These are phyloP conservation scores for Danio choprae DNA, from an alignment of 2,797 vertebrate genomes.

Conservation along the genomic window DNA sequence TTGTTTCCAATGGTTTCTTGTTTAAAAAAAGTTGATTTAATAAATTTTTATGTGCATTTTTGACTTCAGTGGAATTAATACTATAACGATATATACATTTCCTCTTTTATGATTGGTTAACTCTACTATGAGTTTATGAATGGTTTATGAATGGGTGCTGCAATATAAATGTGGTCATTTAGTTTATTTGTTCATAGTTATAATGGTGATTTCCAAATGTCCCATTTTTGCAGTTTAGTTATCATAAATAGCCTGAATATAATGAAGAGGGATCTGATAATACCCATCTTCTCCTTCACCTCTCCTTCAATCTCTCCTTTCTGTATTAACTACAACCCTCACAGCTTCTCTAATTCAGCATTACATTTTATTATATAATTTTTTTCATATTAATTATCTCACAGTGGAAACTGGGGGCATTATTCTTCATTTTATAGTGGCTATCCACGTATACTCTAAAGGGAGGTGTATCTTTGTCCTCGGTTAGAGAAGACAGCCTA, in stretches of 20 bases:
- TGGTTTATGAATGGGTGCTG: constrained; percentile 8
- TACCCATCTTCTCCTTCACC: background rate
- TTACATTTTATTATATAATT: background rate
- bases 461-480: constrained; percentile 6
- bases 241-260: background rate
- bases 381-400: constrained; percentile 21
- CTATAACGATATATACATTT: too few species aligned
- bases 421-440: background rate
- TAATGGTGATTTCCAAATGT: background rate
- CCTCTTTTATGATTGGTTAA: background rate
- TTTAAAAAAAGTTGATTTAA: too few species aligned
- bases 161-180: background rate
- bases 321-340: background rate
- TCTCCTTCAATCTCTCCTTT: background rate
- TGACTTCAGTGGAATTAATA: too few species aligned
- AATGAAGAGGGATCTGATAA: background rate
- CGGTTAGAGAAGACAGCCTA: constrained; percentile 7
- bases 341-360: background rate
- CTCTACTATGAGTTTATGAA: background rate
- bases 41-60: too few species aligned
- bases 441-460: background rate
- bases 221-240: background rate
- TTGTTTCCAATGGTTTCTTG: background rate
- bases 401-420: constrained; percentile 12
- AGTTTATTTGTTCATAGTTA: background rate